Evolutionary conservation across 2,888 invertebrate species (phyloP).

Genomic region (Laothoe populi): DNA sequence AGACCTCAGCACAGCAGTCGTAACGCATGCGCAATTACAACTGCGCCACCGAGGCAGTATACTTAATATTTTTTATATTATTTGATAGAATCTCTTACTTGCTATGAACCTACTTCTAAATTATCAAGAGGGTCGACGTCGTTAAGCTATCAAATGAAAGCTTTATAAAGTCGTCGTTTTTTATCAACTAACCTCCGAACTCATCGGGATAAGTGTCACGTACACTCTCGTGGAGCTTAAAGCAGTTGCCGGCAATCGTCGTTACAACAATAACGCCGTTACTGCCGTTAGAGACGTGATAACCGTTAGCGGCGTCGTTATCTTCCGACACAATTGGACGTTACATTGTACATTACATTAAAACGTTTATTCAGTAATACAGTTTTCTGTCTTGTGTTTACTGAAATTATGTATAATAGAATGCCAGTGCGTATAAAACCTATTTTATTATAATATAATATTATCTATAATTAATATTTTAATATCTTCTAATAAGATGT

Average conservation of each 20-base stretch:
- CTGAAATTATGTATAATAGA: not conserved
- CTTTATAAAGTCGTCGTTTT: not conserved
- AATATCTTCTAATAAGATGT: too few relatives aligned
- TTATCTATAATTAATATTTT: too few relatives aligned
- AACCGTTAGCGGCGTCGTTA: conserved; percentile 28
- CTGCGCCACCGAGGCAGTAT: too few relatives aligned
- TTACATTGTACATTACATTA: conserved; percentile 12
- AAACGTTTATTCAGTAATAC: conserved; percentile 31
- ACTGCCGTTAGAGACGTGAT: conserved; percentile 34
- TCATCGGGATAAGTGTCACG: conserved; percentile 4
- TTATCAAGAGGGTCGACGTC: too few relatives aligned
- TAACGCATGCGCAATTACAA: too few relatives aligned
- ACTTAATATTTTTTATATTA: too few relatives aligned
- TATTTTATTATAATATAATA: too few relatives aligned
- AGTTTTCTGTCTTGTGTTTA: conserved; percentile 10
- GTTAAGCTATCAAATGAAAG: not conserved
- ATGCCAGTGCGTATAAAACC: too few relatives aligned
- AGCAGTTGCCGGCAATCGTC: conserved; percentile 25
- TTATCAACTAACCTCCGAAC: not conserved
- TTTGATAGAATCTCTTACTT: too few relatives aligned
- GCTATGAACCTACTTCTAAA: not conserved
- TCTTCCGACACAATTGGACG: conserved; percentile 22
- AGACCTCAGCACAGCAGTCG: too few relatives aligned
- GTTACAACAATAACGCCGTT: conserved; percentile 30
- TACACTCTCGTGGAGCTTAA: conserved; percentile 1